Evolutionary conservation across 1,140 invertebrate genomes (phyloP), one percentile per base, ranked within the genome.

Genomic region (Dinothrombium tinctorium): DNA sequence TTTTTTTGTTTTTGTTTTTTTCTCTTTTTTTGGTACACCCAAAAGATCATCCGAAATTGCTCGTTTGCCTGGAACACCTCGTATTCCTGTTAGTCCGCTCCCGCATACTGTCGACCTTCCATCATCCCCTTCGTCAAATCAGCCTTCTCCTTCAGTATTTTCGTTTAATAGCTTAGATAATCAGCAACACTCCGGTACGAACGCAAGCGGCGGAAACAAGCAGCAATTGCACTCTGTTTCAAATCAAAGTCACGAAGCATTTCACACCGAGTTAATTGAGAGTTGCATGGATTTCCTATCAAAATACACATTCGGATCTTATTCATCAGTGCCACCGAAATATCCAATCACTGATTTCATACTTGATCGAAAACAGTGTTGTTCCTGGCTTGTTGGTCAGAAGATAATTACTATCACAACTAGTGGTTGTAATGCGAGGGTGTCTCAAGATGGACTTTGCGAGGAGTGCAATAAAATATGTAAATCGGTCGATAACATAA

Each of bases 241-340:
- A 31, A 23, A 32, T 20, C n/a, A 24, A 38, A n/a, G n/a, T n/a
- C n/a, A n/a, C 17, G 39, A 40, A 40, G 20, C n/a, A n/a, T 33
- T 40, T 12, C 28, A 33, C 17, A 31, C 8, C 12, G 86, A 95
- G 57, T 66, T 94, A 32, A 83, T 80, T 1, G 86, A 92, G 66
- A 90, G 84, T 28, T 89, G 82, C 57, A 73, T 86, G 33, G 86
- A 95, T 63, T 68, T 92, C 42, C 73, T 92, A 68, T 71, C 78
- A 4, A 64, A 83, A 40, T 87, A 90, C 59, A 75, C 82, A 4
- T 86, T 77, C 65, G 78, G 77, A n/a, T 76, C 74, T 26, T 82
- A 74, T 58, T 74, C 77, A 42, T 75, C 80, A 24, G 58, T 81
- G 48, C 80, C 83, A 25, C 76, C 74, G 54, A 71, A 80, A 76